These are phyloP conservation scores for Empis livida DNA, from an alignment of 2,888 invertebrate genomes.

Conservation along the genomic window DNA sequence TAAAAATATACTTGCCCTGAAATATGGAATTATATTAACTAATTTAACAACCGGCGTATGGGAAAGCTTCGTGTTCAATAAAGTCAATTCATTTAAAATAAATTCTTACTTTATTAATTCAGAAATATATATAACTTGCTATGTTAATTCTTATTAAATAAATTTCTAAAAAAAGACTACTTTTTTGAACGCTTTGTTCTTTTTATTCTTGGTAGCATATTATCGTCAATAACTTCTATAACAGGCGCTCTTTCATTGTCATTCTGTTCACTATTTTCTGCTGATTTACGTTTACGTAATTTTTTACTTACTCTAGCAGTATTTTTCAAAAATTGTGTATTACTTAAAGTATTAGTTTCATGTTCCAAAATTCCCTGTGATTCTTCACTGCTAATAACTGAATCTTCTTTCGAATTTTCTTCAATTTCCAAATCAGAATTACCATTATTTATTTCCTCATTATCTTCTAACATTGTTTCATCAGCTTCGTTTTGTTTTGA, in stretches of 20 bases:
- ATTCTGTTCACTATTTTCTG: conserved; percentile 11
- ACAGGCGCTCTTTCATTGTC: conserved; percentile 8
- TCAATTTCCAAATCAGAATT: neutral
- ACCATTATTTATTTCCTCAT: neutral
- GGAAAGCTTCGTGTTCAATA: too few species aligned
- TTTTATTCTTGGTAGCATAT: too few species aligned
- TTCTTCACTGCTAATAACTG: too few species aligned
- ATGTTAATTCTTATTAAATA: too few species aligned
- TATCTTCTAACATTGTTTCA: conserved; percentile 1
- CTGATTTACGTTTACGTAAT: conserved; percentile 8
- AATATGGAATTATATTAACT: too few species aligned
- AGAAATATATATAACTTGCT: too few species aligned
- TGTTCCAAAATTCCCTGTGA: neutral
- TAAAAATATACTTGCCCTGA: too few species aligned
- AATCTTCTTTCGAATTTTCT: neutral
- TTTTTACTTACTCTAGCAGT: conserved; percentile 6
- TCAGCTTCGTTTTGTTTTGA: conserved; percentile 22
- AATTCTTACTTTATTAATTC: too few species aligned
- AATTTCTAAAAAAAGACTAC: too few species aligned
- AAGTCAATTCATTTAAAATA: too few species aligned
- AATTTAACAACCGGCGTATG: too few species aligned
- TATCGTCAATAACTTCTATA: neutral
- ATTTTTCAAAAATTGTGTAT: conserved; percentile 7
- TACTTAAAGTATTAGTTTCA: conserved; percentile 3
- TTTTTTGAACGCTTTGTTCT: too few species aligned